Conservation (phyloP, 2,888 invertebrate genomes). For the Didymodactylos carnosus region DNA sequence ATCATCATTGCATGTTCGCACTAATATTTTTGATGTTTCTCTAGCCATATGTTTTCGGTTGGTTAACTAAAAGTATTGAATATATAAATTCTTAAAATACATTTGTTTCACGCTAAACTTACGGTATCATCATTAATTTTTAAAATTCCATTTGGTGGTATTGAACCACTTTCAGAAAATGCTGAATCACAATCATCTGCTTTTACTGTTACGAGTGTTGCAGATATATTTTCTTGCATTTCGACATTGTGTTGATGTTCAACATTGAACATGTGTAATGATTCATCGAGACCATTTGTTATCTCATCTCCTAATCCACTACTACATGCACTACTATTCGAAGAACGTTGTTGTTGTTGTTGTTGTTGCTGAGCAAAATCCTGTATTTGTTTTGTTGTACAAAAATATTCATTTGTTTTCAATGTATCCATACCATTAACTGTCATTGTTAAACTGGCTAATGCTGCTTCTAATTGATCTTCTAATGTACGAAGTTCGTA, state of each 20-base stretch:
- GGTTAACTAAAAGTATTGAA: not conserved
- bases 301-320: not conserved
- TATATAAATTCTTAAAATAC: not conserved
- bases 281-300: not conserved
- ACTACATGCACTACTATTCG: not conserved
- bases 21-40: not conserved
- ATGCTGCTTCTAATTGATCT: not conserved
- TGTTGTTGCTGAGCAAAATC: too few species aligned
- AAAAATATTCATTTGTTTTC: too few species aligned
- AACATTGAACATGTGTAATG: not conserved
- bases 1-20: constrained; percentile 41
- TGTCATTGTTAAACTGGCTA: not conserved
- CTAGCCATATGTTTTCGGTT: not conserved
- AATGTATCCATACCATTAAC: too few species aligned
- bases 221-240: not conserved
- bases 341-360: not conserved
- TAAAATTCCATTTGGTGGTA: not conserved
- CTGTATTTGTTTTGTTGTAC: not conserved
- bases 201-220: too few species aligned
- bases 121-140: not conserved
- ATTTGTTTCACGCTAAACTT: not conserved
- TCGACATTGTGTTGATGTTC: not conserved
- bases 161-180: not conserved
- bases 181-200: not conserved
- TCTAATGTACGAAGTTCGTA: not conserved